A percentile compares a stretch with the other conserved stretches of the same genome.
Conservation (phyloP, 2,797 vertebrate species). For the Ambastaia sidthimunki region DNA sequence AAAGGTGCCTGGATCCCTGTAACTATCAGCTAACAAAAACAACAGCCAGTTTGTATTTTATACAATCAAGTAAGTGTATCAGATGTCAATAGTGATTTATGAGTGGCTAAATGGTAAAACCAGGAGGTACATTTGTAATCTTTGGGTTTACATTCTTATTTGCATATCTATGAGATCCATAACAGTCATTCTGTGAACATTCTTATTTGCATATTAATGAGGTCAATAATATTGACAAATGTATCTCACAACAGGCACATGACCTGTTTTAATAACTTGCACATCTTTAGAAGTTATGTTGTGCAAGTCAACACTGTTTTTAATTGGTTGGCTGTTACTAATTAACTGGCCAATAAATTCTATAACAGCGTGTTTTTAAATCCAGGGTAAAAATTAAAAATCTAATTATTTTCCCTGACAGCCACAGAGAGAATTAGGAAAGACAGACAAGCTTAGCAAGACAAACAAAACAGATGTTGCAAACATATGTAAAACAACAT, state of each 20-base stretch:
- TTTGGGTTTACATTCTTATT: not conserved
- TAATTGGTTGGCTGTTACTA: no score
- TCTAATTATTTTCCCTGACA: not conserved
- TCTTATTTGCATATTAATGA: not conserved
- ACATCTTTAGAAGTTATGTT: no score
- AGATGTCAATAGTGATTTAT: not conserved
- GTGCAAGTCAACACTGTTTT: not conserved
- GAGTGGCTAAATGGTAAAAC: not conserved
- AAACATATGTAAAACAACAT: not conserved
- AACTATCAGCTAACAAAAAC: conserved; percentile 4
- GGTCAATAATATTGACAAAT: not conserved
- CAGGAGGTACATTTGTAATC: not conserved
- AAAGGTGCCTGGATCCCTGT: not conserved
- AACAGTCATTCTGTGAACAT: not conserved
- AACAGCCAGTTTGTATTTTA: not conserved
- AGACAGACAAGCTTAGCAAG: not conserved
- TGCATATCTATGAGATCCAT: not conserved
- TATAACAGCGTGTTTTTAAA: no score
- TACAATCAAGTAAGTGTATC: not conserved
- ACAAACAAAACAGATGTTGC: not conserved
- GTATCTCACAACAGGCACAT: not conserved
- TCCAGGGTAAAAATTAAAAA: not conserved
- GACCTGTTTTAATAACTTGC: no score
- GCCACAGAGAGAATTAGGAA: not conserved
- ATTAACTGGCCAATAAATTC: no score